Evolutionary conservation across 2,113 vertebrate species (phyloP), one percentile per base, ranked within the genome.

Genomic region (Ceyx melanurus): DNA sequence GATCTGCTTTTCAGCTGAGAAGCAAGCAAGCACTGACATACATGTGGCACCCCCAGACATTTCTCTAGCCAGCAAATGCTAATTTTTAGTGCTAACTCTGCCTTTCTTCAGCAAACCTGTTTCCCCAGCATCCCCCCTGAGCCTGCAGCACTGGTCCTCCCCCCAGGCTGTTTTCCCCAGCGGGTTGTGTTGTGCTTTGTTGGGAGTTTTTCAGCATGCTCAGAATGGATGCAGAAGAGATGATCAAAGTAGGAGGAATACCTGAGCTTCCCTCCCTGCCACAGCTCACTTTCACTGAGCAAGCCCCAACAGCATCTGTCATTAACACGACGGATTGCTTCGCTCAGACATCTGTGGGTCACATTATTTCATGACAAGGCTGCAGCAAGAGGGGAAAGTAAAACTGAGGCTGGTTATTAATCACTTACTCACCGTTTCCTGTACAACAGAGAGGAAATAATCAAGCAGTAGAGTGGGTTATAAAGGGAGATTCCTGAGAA

Each of bases 321-420:
- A 96, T 94, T 95, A 94, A 90, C 13, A 92, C 95, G 95, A 92
- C 82, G 87, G 96, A 94, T 89, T 96, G 78, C 95, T 97, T 90
- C 96, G 88, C 94, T 94, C 93, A 97, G 97, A 97, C 95, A 97
- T 96, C 96, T 97, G 95, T 82, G 96, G 97, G 94, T 97, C 97
- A 96, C 95, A 96, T 96, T 97, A 97, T 94, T 97, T 95, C 91
- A 97, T 31, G 79, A 86, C 31, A 95, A 95, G 88, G 88, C 91
- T 96, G 87, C 79, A 97, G 93, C 90, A 96, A 96, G 90, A 97
- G 92, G 89, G 88, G 92, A 97, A 97, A 97, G 94, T 90, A 96
- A 96, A 97, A 97, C 79, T 92, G 92, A 97, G 95, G 92, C 53
- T 92, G 96, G 89, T 96, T 97, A 97, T 97, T 98, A 97, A 97